Conservation (phyloP, 1,140 invertebrate genomes). For the Mizuhopecten yessoensis region DNA sequence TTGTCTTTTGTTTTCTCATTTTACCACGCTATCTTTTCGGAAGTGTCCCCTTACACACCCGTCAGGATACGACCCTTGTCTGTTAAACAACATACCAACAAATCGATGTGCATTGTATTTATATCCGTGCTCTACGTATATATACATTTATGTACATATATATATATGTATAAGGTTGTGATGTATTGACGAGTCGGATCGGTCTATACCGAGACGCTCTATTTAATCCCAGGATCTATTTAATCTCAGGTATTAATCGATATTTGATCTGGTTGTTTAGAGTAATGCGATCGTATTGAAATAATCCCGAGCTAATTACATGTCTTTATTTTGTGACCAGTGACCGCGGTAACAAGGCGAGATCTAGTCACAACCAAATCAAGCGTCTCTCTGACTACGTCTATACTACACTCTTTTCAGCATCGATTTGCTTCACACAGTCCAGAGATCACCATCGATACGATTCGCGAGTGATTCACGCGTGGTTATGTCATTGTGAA, state of each 20-base stretch:
- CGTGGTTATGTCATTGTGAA: conserved; percentile 24
- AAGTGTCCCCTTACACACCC: too few relatives aligned
- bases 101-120: too few relatives aligned
- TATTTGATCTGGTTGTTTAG: not conserved
- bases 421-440: not conserved
- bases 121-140: too few relatives aligned
- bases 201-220: too few relatives aligned
- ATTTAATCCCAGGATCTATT: too few relatives aligned
- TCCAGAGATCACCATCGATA: not conserved
- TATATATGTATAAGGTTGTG: too few relatives aligned
- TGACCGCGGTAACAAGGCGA: not conserved
- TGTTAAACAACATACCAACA: too few relatives aligned
- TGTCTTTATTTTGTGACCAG: not conserved
- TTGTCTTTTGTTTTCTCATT: too few relatives aligned
- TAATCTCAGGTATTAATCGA: not conserved
- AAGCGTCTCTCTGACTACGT: not conserved
- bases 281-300: not conserved
- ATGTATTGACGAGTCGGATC: too few relatives aligned
- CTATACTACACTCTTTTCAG: not conserved
- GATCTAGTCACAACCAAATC: not conserved
- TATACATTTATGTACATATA: too few relatives aligned
- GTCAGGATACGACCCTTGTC: too few relatives aligned
- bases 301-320: not conserved
- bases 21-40: too few relatives aligned
- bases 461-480: not conserved